A percentile compares a stretch with the other conserved stretches of the same genome.
Conservation (phyloP, 2,888 invertebrate species). For the Bedellia somnulentella region DNA sequence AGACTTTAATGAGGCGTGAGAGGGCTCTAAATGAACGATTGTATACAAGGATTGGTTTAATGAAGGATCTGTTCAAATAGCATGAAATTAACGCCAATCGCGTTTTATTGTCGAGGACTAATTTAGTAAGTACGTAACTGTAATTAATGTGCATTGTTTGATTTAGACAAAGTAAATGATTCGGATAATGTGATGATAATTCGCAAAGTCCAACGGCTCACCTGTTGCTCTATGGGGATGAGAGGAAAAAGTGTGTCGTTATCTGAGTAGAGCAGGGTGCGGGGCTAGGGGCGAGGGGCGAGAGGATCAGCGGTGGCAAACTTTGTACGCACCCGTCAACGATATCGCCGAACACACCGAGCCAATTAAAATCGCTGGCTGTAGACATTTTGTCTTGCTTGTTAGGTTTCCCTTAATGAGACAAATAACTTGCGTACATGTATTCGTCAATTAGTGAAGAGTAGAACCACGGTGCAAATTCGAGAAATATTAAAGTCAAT, state of each 20-base stretch:
- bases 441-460: no score
- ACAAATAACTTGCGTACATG: no score
- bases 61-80: slow-evolving; percentile 49
- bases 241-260: slow-evolving; percentile 40
- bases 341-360: slow-evolving; percentile 26
- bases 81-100: slow-evolving; percentile 33
- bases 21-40: slow-evolving; percentile 57
- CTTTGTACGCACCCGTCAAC: no score
- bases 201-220: slow-evolving; percentile 29
- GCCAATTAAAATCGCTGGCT: slow-evolving; percentile 48
- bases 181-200: slow-evolving; percentile 13
- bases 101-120: slow-evolving; percentile 16
- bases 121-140: slow-evolving; percentile 12
- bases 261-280: no score
- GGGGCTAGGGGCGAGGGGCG: no score
- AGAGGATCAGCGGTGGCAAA: no score
- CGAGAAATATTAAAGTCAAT: no score
- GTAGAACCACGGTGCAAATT: no score
- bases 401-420: no score
- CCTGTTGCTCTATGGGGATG: slow-evolving; percentile 41
- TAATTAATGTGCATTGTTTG: not conserved
- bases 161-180: no score
- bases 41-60: slow-evolving; percentile 37
- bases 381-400: slow-evolving; percentile 21
- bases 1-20: slow-evolving; percentile 61